phyloP scores from a whole-genome alignment of 2,888 invertebrate species.

The Ptilodon capucinus region DNA sequence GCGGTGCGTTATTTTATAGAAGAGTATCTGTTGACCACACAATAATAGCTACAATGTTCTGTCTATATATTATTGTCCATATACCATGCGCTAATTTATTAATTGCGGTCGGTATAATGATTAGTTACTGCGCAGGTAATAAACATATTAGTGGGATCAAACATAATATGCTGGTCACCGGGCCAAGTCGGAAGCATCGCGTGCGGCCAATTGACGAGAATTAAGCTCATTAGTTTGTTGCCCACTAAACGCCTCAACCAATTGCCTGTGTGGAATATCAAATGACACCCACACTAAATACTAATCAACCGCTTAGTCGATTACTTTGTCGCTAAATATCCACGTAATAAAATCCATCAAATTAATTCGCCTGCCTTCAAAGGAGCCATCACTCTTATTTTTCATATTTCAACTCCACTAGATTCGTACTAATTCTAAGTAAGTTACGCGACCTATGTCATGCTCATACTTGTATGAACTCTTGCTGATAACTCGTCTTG shows the following conservation, averaged over 20 bases:
- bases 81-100: slow-evolving; percentile 16
- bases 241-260: slow-evolving; percentile 41
- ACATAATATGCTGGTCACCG: slow-evolving; percentile 30
- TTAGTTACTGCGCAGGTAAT: slow-evolving; percentile 22
- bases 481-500: no score
- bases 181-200: slow-evolving; percentile 14
- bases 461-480: no score
- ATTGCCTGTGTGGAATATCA: slow-evolving; percentile 38
- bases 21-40: no score
- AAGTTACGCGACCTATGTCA: no score
- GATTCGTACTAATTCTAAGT: no score
- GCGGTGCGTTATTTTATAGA: no score
- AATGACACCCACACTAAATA: slow-evolving; percentile 27
- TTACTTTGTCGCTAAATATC: slow-evolving; percentile 10
- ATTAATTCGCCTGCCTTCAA: slow-evolving; percentile 6
- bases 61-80: slow-evolving; percentile 14
- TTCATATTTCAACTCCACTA: background rate
- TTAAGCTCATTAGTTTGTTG: slow-evolving; percentile 55
- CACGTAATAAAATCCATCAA: slow-evolving; percentile 24
- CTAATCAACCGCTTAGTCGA: slow-evolving; percentile 19
- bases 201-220: slow-evolving; percentile 46
- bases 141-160: slow-evolving; percentile 20
- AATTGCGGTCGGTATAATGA: slow-evolving; percentile 25
- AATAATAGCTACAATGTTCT: no score
- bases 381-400: background rate